Evolutionary conservation across 2,888 invertebrate species (phyloP), one percentile per base, ranked within the genome.

Genomic region (Leptopilina drosophilae): DNA sequence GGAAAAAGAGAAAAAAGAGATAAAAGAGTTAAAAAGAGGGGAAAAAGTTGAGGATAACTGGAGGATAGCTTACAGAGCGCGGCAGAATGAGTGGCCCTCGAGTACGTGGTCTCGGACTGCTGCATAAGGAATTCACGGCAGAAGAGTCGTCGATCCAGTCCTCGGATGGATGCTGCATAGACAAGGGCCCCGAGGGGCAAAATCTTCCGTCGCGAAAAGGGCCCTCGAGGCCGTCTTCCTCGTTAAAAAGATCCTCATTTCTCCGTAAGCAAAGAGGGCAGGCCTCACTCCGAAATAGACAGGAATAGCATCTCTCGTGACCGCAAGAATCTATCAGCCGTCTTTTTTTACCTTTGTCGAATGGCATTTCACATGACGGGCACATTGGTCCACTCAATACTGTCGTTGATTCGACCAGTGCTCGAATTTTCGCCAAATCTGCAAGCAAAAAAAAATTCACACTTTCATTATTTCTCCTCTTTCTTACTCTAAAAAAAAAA

Each of bases 331-430:
- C 98, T 91, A 98, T 98, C 90, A 98, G 94, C 92, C 97, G 96
- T 92, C 98, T 95, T 93, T 98, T 98, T 93, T 98, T 98, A 92
- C 98, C 98, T 93, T 98, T 97, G 93, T 98, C 98, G 93, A 98
- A 98, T 87, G 98, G 97, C 95, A 97, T 97, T 92, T 95, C 96
- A 93, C 97, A 97, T 92, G 96, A 96, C 84, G 97, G 97, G 92
- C 97, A 97, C 83, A 94, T 94, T 76, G 94, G 94, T 76, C 80
- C 81, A 53, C 88, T 89, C 79, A 94, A 95, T 80, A 95, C 94
- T 79, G 92, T 92, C 92, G 96, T 96, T 88, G 95, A 95, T 90
- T 96, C 96, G 89, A 96, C 94, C 84, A 97, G 93, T 87, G 96
- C 95, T 85, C 96, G 93, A 89, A 97, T 96, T 86, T 96, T 96